A percentile compares a stretch with the other conserved stretches of the same genome.
Evolutionary conservation across 2,888 invertebrate species (phyloP).

Genomic region (Temnothorax ravouxi): DNA sequence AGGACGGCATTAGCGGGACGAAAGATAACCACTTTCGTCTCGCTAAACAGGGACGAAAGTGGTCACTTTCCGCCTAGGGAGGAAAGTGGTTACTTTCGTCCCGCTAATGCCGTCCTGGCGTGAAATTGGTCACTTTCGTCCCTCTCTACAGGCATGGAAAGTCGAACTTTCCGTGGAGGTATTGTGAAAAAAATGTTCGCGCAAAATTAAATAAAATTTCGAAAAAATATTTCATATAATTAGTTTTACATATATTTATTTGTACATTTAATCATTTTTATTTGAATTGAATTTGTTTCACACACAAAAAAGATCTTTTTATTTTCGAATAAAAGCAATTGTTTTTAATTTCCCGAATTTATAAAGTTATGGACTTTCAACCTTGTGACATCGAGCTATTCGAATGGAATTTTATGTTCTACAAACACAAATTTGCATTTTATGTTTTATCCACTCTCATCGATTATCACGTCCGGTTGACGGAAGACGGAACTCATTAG

Average conservation of each 20-base stretch:
- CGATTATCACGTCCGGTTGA: not conserved
- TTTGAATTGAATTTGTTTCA: not conserved
- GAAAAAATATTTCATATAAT: not conserved
- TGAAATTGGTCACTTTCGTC: too few relatives aligned
- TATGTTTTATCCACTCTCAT: not conserved
- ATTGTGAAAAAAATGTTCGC: not conserved
- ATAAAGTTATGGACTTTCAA: not conserved
- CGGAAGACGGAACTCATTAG: not conserved
- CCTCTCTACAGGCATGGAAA: too few relatives aligned
- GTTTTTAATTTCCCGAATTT: not conserved
- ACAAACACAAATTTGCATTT: too few relatives aligned
- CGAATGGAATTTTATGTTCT: not conserved
- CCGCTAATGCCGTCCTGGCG: too few relatives aligned
- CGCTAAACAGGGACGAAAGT: too few relatives aligned
- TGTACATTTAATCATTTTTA: not conserved
- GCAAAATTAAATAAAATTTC: not conserved
- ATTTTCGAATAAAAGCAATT: not conserved
- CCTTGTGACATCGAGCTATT: not conserved
- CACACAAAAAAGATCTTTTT: not conserved
- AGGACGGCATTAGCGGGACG: too few relatives aligned
- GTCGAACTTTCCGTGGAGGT: too few relatives aligned
- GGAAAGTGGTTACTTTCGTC: too few relatives aligned
- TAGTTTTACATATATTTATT: slow-evolving; percentile 1
- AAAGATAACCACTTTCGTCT: too few relatives aligned
- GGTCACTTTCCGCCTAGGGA: too few relatives aligned